A percentile compares a stretch with the other conserved stretches of the same genome.
Evolutionary conservation across 2,113 vertebrate genomes (phyloP).

Genomic region (Campylomormyrus numenius): DNA sequence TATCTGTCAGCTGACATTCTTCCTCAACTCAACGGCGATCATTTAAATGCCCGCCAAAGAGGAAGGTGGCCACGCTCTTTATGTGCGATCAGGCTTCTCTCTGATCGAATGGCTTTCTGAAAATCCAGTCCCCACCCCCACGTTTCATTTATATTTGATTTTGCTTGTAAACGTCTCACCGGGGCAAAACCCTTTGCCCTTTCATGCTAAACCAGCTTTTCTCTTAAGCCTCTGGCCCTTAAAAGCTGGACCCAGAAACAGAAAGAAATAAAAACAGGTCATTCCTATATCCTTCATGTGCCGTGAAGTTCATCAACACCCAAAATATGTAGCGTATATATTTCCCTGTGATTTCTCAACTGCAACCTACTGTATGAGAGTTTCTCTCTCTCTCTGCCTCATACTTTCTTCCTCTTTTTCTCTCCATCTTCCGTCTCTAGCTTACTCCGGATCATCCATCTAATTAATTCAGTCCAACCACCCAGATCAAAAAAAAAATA

Average conservation of each 20-base stretch:
- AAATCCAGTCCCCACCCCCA: conserved; percentile 39
- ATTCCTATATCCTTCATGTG: conserved; percentile 30
- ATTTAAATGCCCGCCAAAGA: conserved; percentile 91
- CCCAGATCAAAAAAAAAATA: conserved; percentile 40
- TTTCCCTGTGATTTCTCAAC: conserved; percentile 73
- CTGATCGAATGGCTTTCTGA: conserved; percentile 46
- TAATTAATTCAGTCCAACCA: conserved; percentile 79
- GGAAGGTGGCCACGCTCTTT: conserved; percentile 47
- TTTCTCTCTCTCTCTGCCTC: neutral
- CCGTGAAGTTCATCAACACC: conserved; percentile 62
- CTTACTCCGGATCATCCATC: conserved; percentile 59
- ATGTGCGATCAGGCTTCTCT: conserved; percentile 39
- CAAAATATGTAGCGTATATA: conserved; percentile 47
- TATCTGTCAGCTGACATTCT: conserved; percentile 98
- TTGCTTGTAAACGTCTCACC: conserved; percentile 30
- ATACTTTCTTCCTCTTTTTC: conserved; percentile 10
- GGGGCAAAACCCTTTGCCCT: conserved; percentile 28
- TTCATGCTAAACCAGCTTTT: conserved; percentile 44
- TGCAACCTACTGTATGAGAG: conserved; percentile 54
- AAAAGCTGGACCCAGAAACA: neutral
- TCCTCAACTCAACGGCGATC: conserved; percentile 83
- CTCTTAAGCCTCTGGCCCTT: conserved; percentile 7
- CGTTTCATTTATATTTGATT: conserved; percentile 39
- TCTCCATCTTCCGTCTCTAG: neutral
- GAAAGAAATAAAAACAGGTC: conserved; percentile 18